Evolutionary conservation across 2,797 vertebrate genomes (phyloP), one percentile per base, ranked within the genome.

Genomic region (Bradypodion ventrale): DNA sequence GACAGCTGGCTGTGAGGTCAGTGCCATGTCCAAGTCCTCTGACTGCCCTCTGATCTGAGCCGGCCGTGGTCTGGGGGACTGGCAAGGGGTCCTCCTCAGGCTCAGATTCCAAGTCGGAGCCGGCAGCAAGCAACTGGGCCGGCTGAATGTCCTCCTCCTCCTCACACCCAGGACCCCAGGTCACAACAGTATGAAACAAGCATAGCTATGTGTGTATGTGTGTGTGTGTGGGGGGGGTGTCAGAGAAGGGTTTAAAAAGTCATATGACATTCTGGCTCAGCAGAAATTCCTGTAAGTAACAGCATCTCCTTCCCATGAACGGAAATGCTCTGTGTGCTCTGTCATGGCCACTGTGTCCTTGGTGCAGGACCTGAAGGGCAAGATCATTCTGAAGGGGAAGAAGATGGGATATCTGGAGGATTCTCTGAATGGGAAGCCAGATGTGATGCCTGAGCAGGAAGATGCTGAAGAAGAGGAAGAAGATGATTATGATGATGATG

Each of bases 321-420:
- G 29, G 44, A 69, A 69, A 25, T 35, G 60, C 21, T 25, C 1
- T 69, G 12, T 74, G n/a, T 78, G 75, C 73, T 63, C 75, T 59
- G 23, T 42, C 75, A 25, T 59, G 35, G 49, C 15, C 6, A 7
- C 16, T 8, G 7, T 74, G 78, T 72, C 62, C 23, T 25, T 40
- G 42, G 42, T 0, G 0, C 87, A 99, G 98, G 97, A 98, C 35
- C 96, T 99, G 60, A 97, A 94, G 83, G 95, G 97, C 66, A 98
- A 97, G 92, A 97, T 99, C 85, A 93, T 99, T 85, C 85, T 99
- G 88, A 99, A 99, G 85, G 98, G 97, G 0, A 99, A 98, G 94
- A 98, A 97, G 92, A 97, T 98, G 0, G 96, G 95, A 0, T 93
- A 96, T 1, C 92, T 97, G 74, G 96, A 98, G 91, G 96, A 96